phyloP scores from a whole-genome alignment of 2,888 invertebrate genomes.

The Morpho deidamia region DNA sequence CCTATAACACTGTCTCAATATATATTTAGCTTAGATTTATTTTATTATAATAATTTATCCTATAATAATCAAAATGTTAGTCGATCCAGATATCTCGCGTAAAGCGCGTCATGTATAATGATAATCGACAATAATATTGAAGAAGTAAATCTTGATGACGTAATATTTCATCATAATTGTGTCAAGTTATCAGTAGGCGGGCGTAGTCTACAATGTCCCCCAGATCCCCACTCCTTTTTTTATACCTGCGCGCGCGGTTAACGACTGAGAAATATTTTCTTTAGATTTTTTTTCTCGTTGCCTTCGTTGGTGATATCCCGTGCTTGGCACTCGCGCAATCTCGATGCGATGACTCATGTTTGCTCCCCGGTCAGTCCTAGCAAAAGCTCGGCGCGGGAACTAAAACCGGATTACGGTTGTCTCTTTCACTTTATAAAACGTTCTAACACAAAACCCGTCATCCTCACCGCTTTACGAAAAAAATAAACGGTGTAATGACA shows the following conservation, averaged over 20 bases:
- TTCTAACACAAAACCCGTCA: not conserved
- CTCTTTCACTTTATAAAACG: conserved; percentile 14
- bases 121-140: too few species aligned
- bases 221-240: not conserved
- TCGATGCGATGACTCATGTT: conserved; percentile 25
- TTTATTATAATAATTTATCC: too few species aligned
- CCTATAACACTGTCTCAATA: too few species aligned
- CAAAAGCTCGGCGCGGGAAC: conserved; percentile 15
- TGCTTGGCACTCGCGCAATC: conserved; percentile 28
- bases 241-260: conserved; percentile 9
- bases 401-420: conserved; percentile 20
- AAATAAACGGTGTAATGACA: conserved; percentile 1
- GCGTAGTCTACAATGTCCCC: not conserved
- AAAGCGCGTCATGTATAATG: too few species aligned
- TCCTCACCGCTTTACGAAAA: not conserved
- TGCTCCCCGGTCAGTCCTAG: conserved; percentile 8
- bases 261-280: conserved; percentile 8
- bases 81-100: too few species aligned
- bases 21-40: too few species aligned
- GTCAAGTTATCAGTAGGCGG: not conserved
- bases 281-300: conserved; percentile 18
- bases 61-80: too few species aligned
- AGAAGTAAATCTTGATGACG: not conserved
- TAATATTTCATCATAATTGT: conserved; percentile 18
- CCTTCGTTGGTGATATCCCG: conserved; percentile 26